Base-by-base conservation (phyloP, 1,140 invertebrate species). In the Euschistus heros region DNA sequence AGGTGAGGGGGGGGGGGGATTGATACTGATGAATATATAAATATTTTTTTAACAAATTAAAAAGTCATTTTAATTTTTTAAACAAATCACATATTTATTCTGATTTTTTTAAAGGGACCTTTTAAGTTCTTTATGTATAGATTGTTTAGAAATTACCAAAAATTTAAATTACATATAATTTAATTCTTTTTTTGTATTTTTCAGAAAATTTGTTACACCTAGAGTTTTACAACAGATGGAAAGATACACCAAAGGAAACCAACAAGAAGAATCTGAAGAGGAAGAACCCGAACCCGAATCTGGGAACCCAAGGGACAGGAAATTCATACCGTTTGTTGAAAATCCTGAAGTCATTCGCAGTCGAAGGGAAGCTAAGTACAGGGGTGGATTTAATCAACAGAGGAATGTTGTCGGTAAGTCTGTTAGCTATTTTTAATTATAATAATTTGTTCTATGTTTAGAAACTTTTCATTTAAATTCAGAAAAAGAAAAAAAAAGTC, bases 321-420 rank as follows among this genome's bases (percentile, higher is more conserved):
- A 44, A 26, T 68, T 68, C 33, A 82, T 64, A 26, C 62, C 50
- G 78, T 82, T 92, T 82, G 85, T 80, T 80, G 75, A 86, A 71
- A 86, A 93, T 78, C 91, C 91, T 0, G 89, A 86, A 64, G 79
- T 83, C 66, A 59, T 86, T 22, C 78, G 90, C 27, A 86, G 82
- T 50, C 77, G 79, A 71, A 71, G 79, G 84, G 54, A 76, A 80
- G 24, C 18, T 74, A 77, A 71, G 72, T 62, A 59, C 65, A 66
- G 67, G 54, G 54, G 57, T 8, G 27, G 63, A 24, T 46, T 50
- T 0, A 37, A 20, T 0, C 55, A 66, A 8, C 63, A 69, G 44
- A 66, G 63, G 17, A 73, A 79, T 71, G 73, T 79, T 37, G 72
- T 75, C 47, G 78, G 78, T 78, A 70, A 71, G 70, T 50, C 17